A percentile compares a stretch with the other conserved stretches of the same genome.
phyloP scores from a whole-genome alignment of 1,140 invertebrate species.

The Choristoneura fumiferana region DNA sequence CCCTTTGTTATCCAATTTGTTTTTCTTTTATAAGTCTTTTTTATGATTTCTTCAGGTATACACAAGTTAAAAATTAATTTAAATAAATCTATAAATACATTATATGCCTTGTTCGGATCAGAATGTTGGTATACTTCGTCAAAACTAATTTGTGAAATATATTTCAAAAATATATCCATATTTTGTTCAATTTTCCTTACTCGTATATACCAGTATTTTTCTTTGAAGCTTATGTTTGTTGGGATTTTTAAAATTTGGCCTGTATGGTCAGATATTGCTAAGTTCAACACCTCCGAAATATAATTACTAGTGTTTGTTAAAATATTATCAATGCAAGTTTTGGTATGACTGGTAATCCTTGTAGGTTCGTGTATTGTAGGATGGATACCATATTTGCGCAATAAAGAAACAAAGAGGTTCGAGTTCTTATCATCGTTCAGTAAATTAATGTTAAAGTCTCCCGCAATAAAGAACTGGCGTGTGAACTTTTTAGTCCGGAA shows the following conservation, averaged over 20 bases:
- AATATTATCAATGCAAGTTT: slow-evolving; percentile 19
- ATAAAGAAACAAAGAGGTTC: background rate
- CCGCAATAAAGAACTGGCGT: background rate
- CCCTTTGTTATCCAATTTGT: slow-evolving; percentile 16
- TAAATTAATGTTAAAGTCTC: slow-evolving; percentile 15
- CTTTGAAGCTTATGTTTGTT: background rate
- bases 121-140: background rate
- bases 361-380: slow-evolving; percentile 3
- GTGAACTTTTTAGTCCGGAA: background rate
- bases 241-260: background rate
- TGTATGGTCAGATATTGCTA: slow-evolving; percentile 12
- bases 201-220: background rate
- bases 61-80: background rate
- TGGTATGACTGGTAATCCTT: slow-evolving; percentile 1
- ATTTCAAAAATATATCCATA: slow-evolving; percentile 15
- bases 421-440: background rate
- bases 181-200: background rate
- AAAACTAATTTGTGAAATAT: slow-evolving; percentile 11
- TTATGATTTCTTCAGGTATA: background rate
- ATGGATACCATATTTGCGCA: background rate
- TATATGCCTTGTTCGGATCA: background rate
- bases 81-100: background rate
- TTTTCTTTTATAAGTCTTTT: background rate
- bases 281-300: background rate
- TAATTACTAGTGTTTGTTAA: background rate